Evolutionary conservation across 2,113 vertebrate genomes (phyloP).

Genomic region (Eublepharis macularius): DNA sequence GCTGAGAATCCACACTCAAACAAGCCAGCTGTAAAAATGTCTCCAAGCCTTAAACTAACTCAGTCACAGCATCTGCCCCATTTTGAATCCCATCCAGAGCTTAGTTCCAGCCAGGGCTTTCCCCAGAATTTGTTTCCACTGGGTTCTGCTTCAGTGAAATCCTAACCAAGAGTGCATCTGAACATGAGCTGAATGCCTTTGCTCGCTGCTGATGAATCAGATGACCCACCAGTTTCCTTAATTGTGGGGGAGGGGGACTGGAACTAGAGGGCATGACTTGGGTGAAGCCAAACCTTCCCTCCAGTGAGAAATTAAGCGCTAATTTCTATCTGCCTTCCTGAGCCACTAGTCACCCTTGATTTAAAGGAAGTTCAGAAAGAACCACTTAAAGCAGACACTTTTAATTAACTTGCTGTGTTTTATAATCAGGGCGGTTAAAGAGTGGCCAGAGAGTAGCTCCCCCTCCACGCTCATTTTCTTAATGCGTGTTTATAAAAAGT

Average conservation of each 20-base stretch:
- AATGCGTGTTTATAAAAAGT: too few relatives aligned
- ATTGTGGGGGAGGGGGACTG: neutral
- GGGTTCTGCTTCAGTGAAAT: neutral
- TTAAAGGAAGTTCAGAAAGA: neutral
- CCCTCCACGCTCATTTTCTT: too few relatives aligned
- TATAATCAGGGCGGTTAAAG: too few relatives aligned
- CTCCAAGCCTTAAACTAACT: neutral
- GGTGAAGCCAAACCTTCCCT: too few relatives aligned
- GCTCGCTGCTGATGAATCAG: neutral
- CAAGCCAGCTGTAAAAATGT: neutral
- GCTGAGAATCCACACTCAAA: neutral
- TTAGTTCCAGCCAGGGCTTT: neutral
- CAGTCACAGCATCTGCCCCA: neutral
- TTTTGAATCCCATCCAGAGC: neutral
- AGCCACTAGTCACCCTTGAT: neutral
- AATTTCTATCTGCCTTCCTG: neutral
- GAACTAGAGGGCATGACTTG: neutral
- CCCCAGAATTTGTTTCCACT: neutral
- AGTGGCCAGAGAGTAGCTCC: too few relatives aligned
- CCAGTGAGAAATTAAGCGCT: neutral
- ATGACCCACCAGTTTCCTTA: neutral
- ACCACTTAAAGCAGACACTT: neutral
- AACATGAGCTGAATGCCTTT: neutral
- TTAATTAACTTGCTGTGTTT: too few relatives aligned
- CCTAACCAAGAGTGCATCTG: neutral